These are phyloP conservation scores for Iselma pallidipennis DNA, from an alignment of 2,888 invertebrate species.

Conservation along the genomic window DNA sequence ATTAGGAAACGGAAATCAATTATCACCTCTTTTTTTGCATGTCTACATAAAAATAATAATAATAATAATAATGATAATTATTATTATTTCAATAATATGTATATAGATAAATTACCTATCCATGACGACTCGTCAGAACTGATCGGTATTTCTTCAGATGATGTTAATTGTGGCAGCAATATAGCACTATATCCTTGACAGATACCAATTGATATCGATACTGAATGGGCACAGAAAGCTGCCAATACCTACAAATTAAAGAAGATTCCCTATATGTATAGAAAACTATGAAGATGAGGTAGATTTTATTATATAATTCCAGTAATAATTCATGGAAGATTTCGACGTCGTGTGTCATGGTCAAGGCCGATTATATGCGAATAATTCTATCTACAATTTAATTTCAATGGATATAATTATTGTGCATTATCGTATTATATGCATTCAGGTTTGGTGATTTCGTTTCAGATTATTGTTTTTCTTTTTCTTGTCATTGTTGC, in stretches of 20 bases:
- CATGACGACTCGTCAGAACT: slow-evolving; percentile 68
- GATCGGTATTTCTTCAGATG: slow-evolving; percentile 55
- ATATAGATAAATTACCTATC: slow-evolving; percentile 62
- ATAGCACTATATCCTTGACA: slow-evolving; percentile 78
- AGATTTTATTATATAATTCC: no score
- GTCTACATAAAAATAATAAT: neutral
- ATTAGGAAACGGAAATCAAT: neutral
- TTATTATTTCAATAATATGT: neutral
- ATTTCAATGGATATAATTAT: no score
- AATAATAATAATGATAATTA: neutral
- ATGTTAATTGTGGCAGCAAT: slow-evolving; percentile 69
- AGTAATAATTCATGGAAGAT: no score
- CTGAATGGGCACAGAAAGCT: slow-evolving; percentile 72
- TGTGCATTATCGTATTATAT: no score
- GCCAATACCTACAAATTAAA: slow-evolving; percentile 69
- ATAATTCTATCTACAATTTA: no score
- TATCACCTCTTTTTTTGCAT: neutral
- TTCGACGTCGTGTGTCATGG: no score
- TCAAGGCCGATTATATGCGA: neutral
- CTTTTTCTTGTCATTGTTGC: no score
- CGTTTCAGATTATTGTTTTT: no score
- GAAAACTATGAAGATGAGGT: no score
- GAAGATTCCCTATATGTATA: no score
- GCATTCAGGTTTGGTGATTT: no score
- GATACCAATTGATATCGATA: slow-evolving; percentile 75